These are phyloP conservation scores for Astur gentilis DNA, from an alignment of 2,113 vertebrate species.

Conservation along the genomic window DNA sequence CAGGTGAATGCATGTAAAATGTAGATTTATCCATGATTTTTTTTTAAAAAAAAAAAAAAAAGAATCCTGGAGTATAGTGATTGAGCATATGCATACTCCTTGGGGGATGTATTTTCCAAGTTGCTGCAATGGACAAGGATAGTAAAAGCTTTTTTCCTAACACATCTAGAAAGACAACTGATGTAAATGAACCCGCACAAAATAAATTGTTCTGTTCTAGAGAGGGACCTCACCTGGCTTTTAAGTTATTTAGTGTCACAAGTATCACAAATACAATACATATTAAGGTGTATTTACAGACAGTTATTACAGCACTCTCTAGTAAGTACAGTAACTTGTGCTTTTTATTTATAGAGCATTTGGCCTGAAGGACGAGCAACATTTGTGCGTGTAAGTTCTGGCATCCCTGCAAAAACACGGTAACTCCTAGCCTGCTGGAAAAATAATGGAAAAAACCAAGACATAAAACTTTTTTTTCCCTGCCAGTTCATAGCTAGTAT, in stretches of 20 bases:
- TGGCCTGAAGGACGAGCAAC: constrained; percentile 22
- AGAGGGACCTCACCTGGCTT: not conserved
- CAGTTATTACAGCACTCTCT: not conserved
- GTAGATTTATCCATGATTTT: not conserved
- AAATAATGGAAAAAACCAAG: not conserved
- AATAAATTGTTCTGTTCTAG: not conserved
- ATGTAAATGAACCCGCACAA: not conserved
- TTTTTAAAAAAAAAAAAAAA: not conserved
- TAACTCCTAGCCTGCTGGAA: constrained; percentile 2
- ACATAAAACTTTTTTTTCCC: not conserved
- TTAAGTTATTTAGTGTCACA: not conserved
- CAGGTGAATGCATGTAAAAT: not conserved
- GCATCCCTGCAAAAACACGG: not conserved
- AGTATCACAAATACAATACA: not conserved
- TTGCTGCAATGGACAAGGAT: not conserved
- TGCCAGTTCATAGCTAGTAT: not conserved
- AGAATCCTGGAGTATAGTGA: not conserved
- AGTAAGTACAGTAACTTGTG: not conserved
- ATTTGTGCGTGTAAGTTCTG: constrained; percentile 12
- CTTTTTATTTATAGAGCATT: constrained; percentile 26
- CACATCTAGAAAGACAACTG: not conserved
- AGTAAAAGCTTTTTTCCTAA: not conserved
- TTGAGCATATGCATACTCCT: not conserved
- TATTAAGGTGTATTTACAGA: not conserved
- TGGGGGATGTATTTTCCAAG: not conserved